These are phyloP conservation scores for Strigamia transsilvanica DNA, from an alignment of 2,888 invertebrate genomes.

Conservation along the genomic window DNA sequence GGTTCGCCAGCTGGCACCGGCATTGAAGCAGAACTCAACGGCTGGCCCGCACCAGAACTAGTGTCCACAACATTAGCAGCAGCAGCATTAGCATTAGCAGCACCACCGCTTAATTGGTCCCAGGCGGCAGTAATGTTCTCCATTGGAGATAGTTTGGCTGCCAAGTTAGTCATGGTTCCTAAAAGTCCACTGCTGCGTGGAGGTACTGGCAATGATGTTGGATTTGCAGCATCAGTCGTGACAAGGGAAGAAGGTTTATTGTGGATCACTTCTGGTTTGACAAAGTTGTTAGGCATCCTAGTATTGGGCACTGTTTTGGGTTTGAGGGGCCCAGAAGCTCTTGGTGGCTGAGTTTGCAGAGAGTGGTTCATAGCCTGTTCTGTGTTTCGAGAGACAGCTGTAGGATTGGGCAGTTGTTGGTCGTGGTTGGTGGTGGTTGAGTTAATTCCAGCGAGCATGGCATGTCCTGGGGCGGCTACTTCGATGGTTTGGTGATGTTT, in stretches of 20 bases:
- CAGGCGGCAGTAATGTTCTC: constrained; percentile 31
- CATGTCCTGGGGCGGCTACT: not conserved
- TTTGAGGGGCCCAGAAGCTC: not conserved
- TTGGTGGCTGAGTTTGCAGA: not conserved
- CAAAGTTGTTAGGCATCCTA: not conserved
- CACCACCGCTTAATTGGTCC: constrained; percentile 6
- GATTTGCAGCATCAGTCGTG: not conserved
- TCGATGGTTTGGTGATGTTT: not conserved
- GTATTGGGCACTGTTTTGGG: not conserved
- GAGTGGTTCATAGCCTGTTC: not conserved
- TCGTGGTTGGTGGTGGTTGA: not conserved
- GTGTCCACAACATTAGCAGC: not conserved
- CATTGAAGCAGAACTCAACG: too few relatives aligned
- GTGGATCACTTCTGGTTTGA: not conserved
- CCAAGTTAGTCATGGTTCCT: constrained; percentile 8
- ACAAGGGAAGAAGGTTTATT: not conserved
- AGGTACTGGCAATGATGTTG: not conserved
- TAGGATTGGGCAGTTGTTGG: not conserved
- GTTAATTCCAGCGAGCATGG: not conserved
- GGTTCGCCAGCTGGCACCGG: not conserved
- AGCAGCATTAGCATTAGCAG: not conserved
- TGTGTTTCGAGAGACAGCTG: not conserved
- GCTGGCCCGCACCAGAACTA: not conserved
- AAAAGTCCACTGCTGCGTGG: constrained; percentile 14
- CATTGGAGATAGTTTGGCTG: constrained; percentile 18